phyloP scores from a whole-genome alignment of 2,797 vertebrate species.

The Gastrophryne carolinensis region DNA sequence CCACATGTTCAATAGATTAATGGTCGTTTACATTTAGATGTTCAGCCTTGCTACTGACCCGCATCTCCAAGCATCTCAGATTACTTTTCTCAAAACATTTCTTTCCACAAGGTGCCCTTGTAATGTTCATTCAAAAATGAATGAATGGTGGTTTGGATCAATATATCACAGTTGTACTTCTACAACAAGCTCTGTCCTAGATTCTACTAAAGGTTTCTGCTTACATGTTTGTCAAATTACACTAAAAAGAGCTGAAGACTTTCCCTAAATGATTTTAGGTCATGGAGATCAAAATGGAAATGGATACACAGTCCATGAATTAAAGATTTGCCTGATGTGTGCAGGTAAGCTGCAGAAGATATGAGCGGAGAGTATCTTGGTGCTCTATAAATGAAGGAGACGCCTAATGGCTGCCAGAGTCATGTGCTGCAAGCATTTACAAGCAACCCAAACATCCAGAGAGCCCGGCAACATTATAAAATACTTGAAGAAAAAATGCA shows the following conservation, averaged over 20 bases:
- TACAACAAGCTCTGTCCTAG: not conserved
- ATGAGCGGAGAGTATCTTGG: not conserved
- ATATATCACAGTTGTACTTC: not conserved
- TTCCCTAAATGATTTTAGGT: not conserved
- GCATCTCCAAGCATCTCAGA: too few species aligned
- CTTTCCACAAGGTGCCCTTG: not conserved
- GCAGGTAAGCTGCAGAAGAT: not conserved
- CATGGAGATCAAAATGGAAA: conserved; percentile 8
- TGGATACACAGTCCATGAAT: conserved; percentile 23
- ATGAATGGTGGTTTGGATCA: not conserved
- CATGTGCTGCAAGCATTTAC: conserved; percentile 36
- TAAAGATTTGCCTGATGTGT: conserved; percentile 25
- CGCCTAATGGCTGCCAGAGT: conserved; percentile 27
- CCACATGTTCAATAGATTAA: too few species aligned
- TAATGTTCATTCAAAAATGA: conserved; percentile 6
- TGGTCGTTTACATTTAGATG: too few species aligned
- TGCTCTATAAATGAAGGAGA: conserved; percentile 42
- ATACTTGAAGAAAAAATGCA: conserved; percentile 33
- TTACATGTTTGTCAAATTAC: not conserved
- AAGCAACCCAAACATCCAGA: conserved; percentile 24
- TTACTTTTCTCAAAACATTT: not conserved
- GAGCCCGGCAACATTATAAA: conserved; percentile 1
- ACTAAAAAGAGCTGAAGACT: not conserved
- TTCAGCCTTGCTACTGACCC: too few species aligned
- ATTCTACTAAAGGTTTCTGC: not conserved